Percentiles rank a stretch among this genome's conserved stretches.
These are phyloP conservation scores for Dicerorhinus sumatrensis DNA, from an alignment of 2,113 vertebrate species.

Conservation along the genomic window DNA sequence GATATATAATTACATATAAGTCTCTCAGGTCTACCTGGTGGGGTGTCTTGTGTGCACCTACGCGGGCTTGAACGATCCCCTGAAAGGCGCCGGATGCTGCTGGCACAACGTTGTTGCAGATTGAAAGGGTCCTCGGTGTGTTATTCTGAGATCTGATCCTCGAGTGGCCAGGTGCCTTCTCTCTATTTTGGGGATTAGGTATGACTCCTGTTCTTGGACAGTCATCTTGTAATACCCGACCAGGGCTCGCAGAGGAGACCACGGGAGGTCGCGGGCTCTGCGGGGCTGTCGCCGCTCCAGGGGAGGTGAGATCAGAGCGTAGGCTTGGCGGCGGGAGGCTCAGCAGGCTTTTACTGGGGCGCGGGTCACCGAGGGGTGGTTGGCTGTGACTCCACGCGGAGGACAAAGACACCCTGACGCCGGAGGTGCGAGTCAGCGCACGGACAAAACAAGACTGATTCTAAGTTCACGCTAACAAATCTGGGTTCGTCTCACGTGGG, in stretches of 20 bases:
- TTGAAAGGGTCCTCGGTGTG: not conserved
- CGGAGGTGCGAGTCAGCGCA: not conserved
- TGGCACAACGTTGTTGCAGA: not conserved
- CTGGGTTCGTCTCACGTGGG: not conserved
- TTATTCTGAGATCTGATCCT: slow-evolving; percentile 9
- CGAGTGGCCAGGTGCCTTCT: not conserved
- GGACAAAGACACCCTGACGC: not conserved
- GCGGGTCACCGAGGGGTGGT: not conserved
- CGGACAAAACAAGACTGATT: not conserved
- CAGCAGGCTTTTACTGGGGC: not conserved
- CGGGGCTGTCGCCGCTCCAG: not conserved
- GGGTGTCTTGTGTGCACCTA: not conserved
- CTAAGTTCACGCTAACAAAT: not conserved
- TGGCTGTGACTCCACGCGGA: not conserved
- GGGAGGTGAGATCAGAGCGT: not conserved
- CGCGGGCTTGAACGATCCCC: slow-evolving; percentile 12
- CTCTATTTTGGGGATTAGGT: not conserved
- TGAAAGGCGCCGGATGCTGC: not conserved
- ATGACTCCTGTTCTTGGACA: not conserved
- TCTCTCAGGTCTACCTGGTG: slow-evolving; percentile 41
- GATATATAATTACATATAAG: slow-evolving; percentile 39
- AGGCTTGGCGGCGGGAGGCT: not conserved
- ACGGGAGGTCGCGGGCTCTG: not conserved
- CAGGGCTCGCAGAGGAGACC: not conserved
- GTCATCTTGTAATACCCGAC: not conserved